Evolutionary conservation across 2,113 vertebrate species (phyloP).

Genomic region (Megalops atlanticus): DNA sequence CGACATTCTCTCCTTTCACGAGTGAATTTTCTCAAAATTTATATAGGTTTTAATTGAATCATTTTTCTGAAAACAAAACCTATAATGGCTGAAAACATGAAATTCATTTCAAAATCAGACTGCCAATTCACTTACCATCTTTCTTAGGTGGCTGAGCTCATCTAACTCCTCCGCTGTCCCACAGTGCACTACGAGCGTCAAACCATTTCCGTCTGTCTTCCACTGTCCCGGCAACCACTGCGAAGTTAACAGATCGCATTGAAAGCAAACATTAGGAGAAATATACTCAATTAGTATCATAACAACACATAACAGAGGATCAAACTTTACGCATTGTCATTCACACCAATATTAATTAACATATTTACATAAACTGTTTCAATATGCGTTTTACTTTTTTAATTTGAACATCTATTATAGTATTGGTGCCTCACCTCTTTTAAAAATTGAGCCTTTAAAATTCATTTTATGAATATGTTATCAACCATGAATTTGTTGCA

Average conservation of each 20-base stretch:
- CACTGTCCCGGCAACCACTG: conserved; percentile 18
- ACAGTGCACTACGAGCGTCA: conserved; percentile 61
- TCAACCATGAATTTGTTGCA: too few relatives aligned
- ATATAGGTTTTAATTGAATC: neutral
- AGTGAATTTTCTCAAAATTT: neutral
- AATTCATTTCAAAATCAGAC: conserved; percentile 5
- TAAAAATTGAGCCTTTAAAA: too few relatives aligned
- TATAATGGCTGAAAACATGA: neutral
- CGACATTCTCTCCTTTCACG: neutral
- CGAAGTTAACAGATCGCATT: neutral
- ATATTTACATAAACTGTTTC: too few relatives aligned
- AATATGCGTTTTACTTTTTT: too few relatives aligned
- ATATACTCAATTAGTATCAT: too few relatives aligned
- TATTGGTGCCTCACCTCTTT: too few relatives aligned
- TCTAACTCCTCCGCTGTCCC: conserved; percentile 55
- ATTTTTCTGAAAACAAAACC: neutral
- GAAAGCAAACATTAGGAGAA: too few relatives aligned
- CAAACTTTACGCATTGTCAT: too few relatives aligned
- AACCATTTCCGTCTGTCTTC: conserved; percentile 31
- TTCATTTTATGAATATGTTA: too few relatives aligned
- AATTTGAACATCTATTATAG: too few relatives aligned
- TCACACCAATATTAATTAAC: too few relatives aligned
- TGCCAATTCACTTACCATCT: conserved; percentile 70
- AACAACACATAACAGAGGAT: too few relatives aligned
- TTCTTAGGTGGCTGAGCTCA: conserved; percentile 58